Evolutionary conservation across 2,113 vertebrate genomes (phyloP).

Genomic region (Neolamprologus variostigma): DNA sequence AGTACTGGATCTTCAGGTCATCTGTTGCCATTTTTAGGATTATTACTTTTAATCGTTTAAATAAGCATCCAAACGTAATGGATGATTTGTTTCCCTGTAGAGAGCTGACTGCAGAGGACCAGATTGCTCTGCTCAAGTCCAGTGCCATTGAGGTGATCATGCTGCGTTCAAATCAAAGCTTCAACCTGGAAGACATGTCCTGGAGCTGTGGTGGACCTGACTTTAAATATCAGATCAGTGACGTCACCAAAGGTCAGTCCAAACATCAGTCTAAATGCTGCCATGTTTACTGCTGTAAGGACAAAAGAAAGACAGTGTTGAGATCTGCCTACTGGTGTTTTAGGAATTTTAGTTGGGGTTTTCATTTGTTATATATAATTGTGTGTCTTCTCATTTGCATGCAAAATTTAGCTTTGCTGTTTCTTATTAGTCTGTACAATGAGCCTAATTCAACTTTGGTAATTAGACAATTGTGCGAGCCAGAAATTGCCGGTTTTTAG

Average conservation of each 20-base stretch:
- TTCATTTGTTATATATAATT: background rate
- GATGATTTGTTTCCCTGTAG: slow-evolving; percentile 42
- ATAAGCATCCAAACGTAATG: background rate
- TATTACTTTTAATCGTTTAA: background rate
- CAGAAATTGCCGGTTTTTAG: background rate
- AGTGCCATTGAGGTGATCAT: slow-evolving; percentile 98
- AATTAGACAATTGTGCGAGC: background rate
- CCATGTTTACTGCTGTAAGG: background rate
- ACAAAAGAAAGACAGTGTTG: background rate
- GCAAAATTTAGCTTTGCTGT: background rate
- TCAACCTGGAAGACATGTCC: slow-evolving; percentile 90
- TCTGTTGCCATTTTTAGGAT: background rate
- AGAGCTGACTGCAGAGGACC: slow-evolving; percentile 88
- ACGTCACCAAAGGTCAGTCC: slow-evolving; percentile 85
- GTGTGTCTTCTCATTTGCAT: background rate
- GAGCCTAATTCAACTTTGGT: background rate
- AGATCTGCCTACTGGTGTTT: background rate
- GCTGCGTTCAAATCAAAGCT: slow-evolving; percentile 95
- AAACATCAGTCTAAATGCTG: slow-evolving; percentile 53
- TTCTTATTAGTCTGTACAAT: background rate
- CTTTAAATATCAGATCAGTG: slow-evolving; percentile 87
- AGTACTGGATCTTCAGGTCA: background rate
- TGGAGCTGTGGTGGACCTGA: slow-evolving; percentile 88
- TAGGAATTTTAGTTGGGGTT: background rate
- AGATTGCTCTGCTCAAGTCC: slow-evolving; percentile 95